Evolutionary conservation across 1,140 invertebrate genomes (phyloP), one percentile per base, ranked within the genome.

Genomic region (Trachymyrmex cornetzi): DNA sequence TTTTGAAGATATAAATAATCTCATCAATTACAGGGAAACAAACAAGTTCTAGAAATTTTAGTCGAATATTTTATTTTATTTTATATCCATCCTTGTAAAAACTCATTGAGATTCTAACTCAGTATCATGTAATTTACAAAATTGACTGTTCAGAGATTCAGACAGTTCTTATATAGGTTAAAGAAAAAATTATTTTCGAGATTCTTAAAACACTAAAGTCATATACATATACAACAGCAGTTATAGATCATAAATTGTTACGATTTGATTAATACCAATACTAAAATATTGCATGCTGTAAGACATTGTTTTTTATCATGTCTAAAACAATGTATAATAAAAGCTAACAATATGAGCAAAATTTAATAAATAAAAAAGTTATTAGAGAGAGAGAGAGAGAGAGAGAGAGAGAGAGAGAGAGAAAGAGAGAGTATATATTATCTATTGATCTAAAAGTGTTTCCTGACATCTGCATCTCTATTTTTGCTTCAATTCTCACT

Each of bases 231-330:
- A 64, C 30, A 11, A 34, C 19, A 34, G 0, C 19, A 9, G 19
- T 64, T 9, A 34, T 64, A 19, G 1, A 64, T 64, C 34, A 5
- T 11, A 64, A 16, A 64, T 64, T 34, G 34, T 38, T 38, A 38
- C 7, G 34, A 64, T 30, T 24, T 0, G 14, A 30, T 14, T 16
- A 0, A 22, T 64, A 30, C 0, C 16, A 34, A 64, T n/a, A 6
- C 55, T 55, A 30, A 74, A 74, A 34, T 57, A 57, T 74, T 59
- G n/a, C 12, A 24, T 59, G 9, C n/a, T 59, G 30, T 22, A 59
- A 75, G 19, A 72, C 44, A 72, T 34, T 24, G 14, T 38, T 19
- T 30, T 19, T 30, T 38, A 19, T 57, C 12, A 57, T n/a, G 12
- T 59, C 6, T 22, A 22, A 74, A 34, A 9, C 2, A 59, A 57